Base-by-base conservation (phyloP, 2,113 vertebrate species). In the Odocoileus hemionus region DNA sequence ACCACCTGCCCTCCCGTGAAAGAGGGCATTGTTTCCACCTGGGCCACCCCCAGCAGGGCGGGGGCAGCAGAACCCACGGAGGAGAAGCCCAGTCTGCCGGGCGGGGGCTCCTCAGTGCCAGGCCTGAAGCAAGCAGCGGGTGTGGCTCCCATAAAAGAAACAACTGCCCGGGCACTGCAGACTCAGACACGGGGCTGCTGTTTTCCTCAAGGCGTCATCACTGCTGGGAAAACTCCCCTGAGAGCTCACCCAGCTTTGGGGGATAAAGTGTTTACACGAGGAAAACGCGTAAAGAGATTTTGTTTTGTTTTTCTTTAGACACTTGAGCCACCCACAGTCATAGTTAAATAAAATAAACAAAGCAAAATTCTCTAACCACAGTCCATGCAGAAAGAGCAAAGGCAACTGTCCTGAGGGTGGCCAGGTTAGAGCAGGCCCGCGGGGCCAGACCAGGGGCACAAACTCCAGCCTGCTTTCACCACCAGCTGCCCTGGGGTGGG, bases 1-100 rank as follows among this genome's bases (percentile, higher is more conserved):
- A 43, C 98, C 99, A 99, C 98, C 98, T 99, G 98, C 98, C 98
- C 98, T 89, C 84, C 92, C 19, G 11, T 99, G 98, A 99, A 99
- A 98, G 99, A 96, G 54, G 26, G 74, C 95, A 98, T 98, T 99
- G 99, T 99, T 96, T 54, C 83, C 96, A 91, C 1, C 95, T 84
- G 96, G 86, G 89, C 96, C 93, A 47, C 98, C 98, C 98, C 98
- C 98, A 55, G 17, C 30, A 86, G 96, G 97, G 98, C 96, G 98
- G 87, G 64, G 28, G 28, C 9, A 78, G 80, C 36, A 5, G 93
- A 15, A 33, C 67, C 86, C 25, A 7, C 6, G 36, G 45, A 82
- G 82, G 54, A 25, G 14, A 45, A 43, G 80, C 39, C 61, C 39
- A 43, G 2, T 82, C 64, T 61, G 80, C 17, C 54, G 45, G 78